phyloP scores from a whole-genome alignment of 2,888 invertebrate species.

The Eumerus sabulonum region DNA sequence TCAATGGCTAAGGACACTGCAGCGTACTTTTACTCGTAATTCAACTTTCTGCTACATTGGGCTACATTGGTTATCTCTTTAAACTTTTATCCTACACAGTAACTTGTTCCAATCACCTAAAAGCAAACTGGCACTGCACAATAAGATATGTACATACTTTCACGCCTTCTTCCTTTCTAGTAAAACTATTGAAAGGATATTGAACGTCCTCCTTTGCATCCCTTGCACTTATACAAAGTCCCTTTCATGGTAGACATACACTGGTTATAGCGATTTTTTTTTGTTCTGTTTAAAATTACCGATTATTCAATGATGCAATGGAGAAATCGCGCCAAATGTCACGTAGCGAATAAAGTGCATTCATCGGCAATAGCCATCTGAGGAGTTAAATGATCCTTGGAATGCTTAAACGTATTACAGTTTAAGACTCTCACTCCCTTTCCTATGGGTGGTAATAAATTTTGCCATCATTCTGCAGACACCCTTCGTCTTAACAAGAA shows the following conservation, averaged over 20 bases:
- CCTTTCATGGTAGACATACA: constrained; percentile 53
- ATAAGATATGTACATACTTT: constrained; percentile 14
- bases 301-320: constrained; percentile 62
- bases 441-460: constrained; percentile 46
- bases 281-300: constrained; percentile 53
- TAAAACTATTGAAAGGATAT: constrained; percentile 66
- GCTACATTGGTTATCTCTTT: too few relatives aligned
- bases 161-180: constrained; percentile 19
- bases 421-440: background rate
- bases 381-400: constrained; percentile 35
- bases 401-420: constrained; percentile 46
- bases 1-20: too few relatives aligned
- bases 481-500: constrained; percentile 1
- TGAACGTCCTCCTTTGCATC: constrained; percentile 57
- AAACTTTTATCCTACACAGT: background rate
- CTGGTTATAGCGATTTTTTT: constrained; percentile 37
- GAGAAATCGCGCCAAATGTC: constrained; percentile 58
- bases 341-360: constrained; percentile 59
- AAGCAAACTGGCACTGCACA: constrained; percentile 10
- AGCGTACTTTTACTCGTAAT: too few relatives aligned
- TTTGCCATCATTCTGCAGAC: background rate
- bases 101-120: constrained; percentile 24
- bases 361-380: constrained; percentile 48
- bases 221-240: constrained; percentile 31
- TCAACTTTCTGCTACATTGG: too few relatives aligned